Percentiles rank a stretch among this genome's conserved stretches.
Evolutionary conservation across 2,888 invertebrate genomes (phyloP).

Genomic region (Galeopsomyia nigrocyanea): DNA sequence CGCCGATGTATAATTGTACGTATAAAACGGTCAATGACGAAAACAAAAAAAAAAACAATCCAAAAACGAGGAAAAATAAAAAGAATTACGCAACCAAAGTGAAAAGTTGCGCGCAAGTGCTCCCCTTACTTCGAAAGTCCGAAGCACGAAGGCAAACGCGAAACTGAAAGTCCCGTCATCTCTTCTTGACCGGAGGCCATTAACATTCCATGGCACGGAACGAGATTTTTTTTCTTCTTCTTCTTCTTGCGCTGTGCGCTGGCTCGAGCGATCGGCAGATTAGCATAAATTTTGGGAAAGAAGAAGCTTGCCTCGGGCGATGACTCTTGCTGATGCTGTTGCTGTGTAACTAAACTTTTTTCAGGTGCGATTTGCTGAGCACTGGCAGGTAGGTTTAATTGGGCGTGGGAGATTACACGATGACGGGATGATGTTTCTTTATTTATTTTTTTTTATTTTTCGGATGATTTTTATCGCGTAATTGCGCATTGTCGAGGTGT

Average conservation of each 20-base stretch:
- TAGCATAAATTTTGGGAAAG: conserved; percentile 38
- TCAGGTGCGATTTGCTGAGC: not conserved
- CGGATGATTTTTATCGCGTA: too few species aligned
- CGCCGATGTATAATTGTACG: too few species aligned
- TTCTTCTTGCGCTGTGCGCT: not conserved
- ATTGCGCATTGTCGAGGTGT: too few species aligned
- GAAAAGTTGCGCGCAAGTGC: conserved; percentile 34
- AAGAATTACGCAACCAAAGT: conserved; percentile 11
- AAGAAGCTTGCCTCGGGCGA: not conserved
- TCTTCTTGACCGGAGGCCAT: conserved; percentile 40
- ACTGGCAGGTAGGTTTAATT: too few species aligned
- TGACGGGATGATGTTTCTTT: too few species aligned
- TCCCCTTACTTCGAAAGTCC: conserved; percentile 31
- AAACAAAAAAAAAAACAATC: too few species aligned
- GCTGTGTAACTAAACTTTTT: conserved; percentile 2
- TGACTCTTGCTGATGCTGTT: not conserved
- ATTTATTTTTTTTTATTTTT: too few species aligned
- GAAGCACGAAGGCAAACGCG: too few species aligned
- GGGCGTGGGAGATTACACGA: too few species aligned
- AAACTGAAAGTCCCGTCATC: conserved; percentile 38
- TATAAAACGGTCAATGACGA: too few species aligned
- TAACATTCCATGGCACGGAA: conserved; percentile 43
- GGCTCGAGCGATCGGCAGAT: conserved; percentile 26
- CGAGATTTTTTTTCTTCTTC: conserved; percentile 6
- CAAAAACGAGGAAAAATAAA: not conserved